These are phyloP conservation scores for Trogon surrucura DNA, from an alignment of 2,113 vertebrate genomes.

Conservation along the genomic window DNA sequence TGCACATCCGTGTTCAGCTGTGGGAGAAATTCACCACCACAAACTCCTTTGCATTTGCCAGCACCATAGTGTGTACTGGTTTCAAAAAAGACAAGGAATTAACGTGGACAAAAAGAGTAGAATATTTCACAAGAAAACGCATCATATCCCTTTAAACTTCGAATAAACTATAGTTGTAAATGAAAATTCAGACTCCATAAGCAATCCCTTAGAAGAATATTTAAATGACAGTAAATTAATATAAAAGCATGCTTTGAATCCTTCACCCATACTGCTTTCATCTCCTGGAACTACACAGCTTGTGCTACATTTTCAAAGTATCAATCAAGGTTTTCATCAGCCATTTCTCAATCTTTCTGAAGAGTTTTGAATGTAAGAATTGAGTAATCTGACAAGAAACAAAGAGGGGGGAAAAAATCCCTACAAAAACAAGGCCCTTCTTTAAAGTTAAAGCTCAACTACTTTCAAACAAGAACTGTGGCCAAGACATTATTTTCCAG, in stretches of 20 bases:
- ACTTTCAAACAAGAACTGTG: background rate
- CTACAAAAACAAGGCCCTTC: background rate
- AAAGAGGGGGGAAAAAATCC: background rate
- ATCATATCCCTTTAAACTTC: background rate
- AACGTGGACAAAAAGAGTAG: background rate
- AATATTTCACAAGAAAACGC: background rate
- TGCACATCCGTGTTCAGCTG: background rate
- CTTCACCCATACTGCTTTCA: constrained; percentile 6
- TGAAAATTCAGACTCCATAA: background rate
- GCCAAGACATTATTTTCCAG: background rate
- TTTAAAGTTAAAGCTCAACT: background rate
- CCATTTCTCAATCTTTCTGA: background rate
- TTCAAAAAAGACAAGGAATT: background rate
- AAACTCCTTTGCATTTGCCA: background rate
- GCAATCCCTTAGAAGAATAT: constrained; percentile 1
- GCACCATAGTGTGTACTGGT: background rate
- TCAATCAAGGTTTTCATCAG: constrained; percentile 7
- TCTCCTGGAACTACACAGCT: constrained; percentile 10
- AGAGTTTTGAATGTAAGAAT: background rate
- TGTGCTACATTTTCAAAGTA: constrained; percentile 13
- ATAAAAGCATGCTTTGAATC: constrained; percentile 28
- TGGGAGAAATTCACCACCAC: background rate
- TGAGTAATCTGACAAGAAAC: background rate
- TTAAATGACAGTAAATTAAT: constrained; percentile 21
- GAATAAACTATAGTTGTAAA: background rate